Evolutionary conservation across 2,888 invertebrate species (phyloP), one percentile per base, ranked within the genome.

Genomic region (Drosophila mercatorum): DNA sequence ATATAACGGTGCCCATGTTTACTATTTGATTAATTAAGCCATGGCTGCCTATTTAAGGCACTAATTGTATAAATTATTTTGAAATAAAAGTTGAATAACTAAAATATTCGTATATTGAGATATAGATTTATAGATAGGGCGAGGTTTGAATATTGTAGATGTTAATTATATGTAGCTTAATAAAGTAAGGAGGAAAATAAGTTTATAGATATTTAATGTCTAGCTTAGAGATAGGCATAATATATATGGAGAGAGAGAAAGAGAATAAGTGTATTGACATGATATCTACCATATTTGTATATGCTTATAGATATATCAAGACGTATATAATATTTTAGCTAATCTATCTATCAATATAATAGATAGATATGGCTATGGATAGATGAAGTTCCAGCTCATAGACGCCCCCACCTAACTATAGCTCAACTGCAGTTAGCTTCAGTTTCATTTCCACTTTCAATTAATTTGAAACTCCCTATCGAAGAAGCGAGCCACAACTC

Each of bases 21-120:
- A 63, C 60, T 52, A 41, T 60, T 63, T 60, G 60, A 65, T 73
- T 40, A 62, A 75, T 68, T 68, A 55, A 68, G 44, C 34, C 47
- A 46, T 11, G 28, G 8, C 28, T 55, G 6, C 55, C 40, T 22
- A 59, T 59, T 61, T 53, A 44, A 49, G 47, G 62, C 28, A n/a
- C 57, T 17, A 49, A 69, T 55, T 69, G 31, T 10, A 28, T 38
- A 34, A 51, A 36, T 31, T 49, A 31, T 57, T 12, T 57, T n/a
- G 17, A 11, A n/a, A 53, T 40, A 40, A 28, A 47, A 7, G 6
- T 17, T 2, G 6, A 28, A 14, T 10, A 22, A 22, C 22, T 28
- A 2, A 28, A 3, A 28, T 28, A 28, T 28, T 28, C 5, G 5
- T 28, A 3, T 5, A 5, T 28, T 28, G 28, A 28, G 28, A 28